phyloP scores from a whole-genome alignment of 2,797 vertebrate species.

The Astyanax mexicanus region DNA sequence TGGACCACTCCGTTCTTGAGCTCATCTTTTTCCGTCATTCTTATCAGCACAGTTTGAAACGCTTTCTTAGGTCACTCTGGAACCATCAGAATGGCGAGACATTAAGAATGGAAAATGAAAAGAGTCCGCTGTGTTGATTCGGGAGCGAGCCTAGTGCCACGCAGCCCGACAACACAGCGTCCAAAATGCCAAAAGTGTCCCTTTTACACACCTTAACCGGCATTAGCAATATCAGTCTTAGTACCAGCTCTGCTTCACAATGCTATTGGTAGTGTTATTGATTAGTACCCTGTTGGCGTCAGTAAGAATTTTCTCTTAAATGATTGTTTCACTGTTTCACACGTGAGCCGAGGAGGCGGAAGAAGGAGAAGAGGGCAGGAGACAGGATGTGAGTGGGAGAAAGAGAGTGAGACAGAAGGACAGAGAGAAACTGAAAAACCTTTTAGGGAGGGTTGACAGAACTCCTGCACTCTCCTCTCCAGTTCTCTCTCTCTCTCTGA shows the following conservation, averaged over 20 bases:
- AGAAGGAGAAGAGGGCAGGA: slow-evolving; percentile 64
- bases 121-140: background rate
- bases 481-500: slow-evolving; percentile 30
- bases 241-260: slow-evolving; percentile 75
- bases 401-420: slow-evolving; percentile 43
- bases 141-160: background rate
- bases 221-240: slow-evolving; percentile 71
- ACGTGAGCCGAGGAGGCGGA: slow-evolving; percentile 60
- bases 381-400: no score
- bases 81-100: background rate
- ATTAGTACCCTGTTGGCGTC: slow-evolving; percentile 82
- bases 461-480: slow-evolving; percentile 23
- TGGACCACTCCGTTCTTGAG: background rate
- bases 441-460: slow-evolving; percentile 24
- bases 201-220: slow-evolving; percentile 58
- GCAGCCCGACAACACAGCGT: slow-evolving; percentile 8
- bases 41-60: background rate
- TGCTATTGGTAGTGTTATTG: slow-evolving; percentile 72
- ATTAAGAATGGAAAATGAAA: background rate
- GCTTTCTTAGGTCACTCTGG: background rate
- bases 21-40: background rate
- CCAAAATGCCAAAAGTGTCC: slow-evolving; percentile 46
- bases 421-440: slow-evolving; percentile 44
- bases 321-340: slow-evolving; percentile 79
- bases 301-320: slow-evolving; percentile 75